Evolutionary conservation across 2,113 vertebrate species (phyloP).

Genomic region (Panthera tigris): DNA sequence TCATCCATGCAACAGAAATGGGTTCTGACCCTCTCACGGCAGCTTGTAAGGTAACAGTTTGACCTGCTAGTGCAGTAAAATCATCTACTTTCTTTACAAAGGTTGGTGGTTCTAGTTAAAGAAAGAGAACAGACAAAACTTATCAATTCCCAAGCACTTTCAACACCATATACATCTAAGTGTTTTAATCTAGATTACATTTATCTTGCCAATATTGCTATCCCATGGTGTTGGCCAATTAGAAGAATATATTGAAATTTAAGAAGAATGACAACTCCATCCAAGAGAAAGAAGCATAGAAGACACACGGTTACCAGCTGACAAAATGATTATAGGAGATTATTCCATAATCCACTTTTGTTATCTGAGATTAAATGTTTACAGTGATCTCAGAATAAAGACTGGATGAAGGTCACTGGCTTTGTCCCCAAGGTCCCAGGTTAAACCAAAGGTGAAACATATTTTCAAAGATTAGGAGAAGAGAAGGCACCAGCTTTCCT

Average conservation of each 20-base stretch:
- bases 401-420: not conserved
- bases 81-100: slow-evolving; percentile 97
- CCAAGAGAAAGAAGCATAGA: slow-evolving; percentile 44
- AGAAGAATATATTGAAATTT: slow-evolving; percentile 44
- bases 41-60: slow-evolving; percentile 90
- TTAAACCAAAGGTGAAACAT: slow-evolving; percentile 22
- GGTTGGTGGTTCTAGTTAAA: slow-evolving; percentile 92
- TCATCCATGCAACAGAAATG: slow-evolving; percentile 94
- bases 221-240: not conserved
- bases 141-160: slow-evolving; percentile 28
- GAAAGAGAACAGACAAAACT: slow-evolving; percentile 59
- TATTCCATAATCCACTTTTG: not conserved
- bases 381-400: not conserved
- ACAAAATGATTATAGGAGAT: not conserved
- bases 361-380: not conserved
- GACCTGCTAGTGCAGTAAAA: slow-evolving; percentile 91
- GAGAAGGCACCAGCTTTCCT: not conserved
- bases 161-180: not conserved
- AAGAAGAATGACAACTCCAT: slow-evolving; percentile 25
- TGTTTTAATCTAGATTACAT: not conserved
- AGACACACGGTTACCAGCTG: not conserved
- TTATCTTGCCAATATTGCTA: not conserved
- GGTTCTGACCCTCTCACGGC: slow-evolving; percentile 94
- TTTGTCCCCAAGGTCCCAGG: slow-evolving; percentile 34
- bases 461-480: slow-evolving; percentile 58